Evolutionary conservation across 2,888 invertebrate species (phyloP).

Genomic region (Synergus umbraculus): DNA sequence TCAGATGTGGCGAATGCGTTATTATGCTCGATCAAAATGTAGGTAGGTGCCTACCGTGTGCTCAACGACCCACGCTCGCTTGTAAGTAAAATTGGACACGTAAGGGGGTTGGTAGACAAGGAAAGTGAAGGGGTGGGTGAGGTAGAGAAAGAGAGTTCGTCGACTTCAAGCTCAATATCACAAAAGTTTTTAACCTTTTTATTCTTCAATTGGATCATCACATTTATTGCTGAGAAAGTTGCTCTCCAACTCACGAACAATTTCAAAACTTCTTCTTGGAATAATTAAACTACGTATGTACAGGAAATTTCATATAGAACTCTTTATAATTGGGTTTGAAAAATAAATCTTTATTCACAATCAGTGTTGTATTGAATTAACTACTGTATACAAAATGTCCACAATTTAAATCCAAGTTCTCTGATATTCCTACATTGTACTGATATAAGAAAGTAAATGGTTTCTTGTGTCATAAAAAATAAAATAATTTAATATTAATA

Average conservation of each 20-base stretch:
- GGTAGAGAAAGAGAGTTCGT: slow-evolving; percentile 44
- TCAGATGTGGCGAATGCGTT: slow-evolving; percentile 54
- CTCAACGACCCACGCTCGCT: slow-evolving; percentile 51
- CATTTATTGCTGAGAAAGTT: slow-evolving; percentile 36
- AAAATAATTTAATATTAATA: too few relatives aligned
- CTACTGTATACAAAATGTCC: too few relatives aligned
- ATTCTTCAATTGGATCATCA: slow-evolving; percentile 28
- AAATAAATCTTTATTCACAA: too few relatives aligned
- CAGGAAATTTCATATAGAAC: neutral
- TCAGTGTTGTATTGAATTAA: too few relatives aligned
- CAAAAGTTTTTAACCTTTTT: slow-evolving; percentile 40
- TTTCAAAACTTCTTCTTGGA: slow-evolving; percentile 8
- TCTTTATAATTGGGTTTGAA: too few relatives aligned
- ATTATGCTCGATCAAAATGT: slow-evolving; percentile 51
- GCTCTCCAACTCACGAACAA: neutral
- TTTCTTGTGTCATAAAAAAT: too few relatives aligned
- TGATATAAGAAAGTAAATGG: too few relatives aligned
- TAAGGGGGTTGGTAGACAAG: slow-evolving; percentile 39
- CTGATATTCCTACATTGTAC: too few relatives aligned
- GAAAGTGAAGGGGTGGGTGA: slow-evolving; percentile 5
- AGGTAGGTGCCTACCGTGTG: slow-evolving; percentile 41
- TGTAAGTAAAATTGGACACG: slow-evolving; percentile 54
- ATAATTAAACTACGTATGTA: neutral
- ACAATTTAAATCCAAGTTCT: too few relatives aligned
- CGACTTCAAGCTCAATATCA: slow-evolving; percentile 41